phyloP scores from a whole-genome alignment of 92 coral and sea anemone species.

The Bergia sp. region DNA sequence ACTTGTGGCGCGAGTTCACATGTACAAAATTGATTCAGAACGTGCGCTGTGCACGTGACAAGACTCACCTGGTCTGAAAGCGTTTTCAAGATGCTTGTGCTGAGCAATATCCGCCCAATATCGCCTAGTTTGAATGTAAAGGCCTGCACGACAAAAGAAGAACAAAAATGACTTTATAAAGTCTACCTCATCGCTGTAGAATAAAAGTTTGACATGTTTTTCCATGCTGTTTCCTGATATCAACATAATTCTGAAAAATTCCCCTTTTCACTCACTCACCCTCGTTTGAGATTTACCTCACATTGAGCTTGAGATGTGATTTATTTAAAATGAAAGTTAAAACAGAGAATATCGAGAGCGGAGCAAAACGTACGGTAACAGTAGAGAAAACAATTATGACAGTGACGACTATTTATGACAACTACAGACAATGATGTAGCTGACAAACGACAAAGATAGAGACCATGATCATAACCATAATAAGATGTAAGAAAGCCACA shows the following conservation, averaged over 20 bases:
- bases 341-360: no score
- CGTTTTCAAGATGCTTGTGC: slow-evolving; percentile 78
- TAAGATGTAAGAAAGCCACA: no score
- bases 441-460: no score
- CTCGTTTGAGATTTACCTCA: not conserved
- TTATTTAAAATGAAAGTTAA: no score
- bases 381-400: no score
- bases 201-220: not conserved
- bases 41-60: not conserved
- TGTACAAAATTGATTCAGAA: not conserved
- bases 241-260: not conserved
- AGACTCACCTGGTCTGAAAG: slow-evolving; percentile 84
- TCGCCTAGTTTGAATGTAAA: slow-evolving; percentile 91
- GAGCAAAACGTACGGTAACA: no score
- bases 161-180: not conserved
- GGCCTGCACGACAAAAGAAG: slow-evolving; percentile 61
- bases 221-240: not conserved
- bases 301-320: not conserved
- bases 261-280: not conserved
- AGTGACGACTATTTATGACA: no score
- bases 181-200: not conserved
- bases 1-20: not conserved
- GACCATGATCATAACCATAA: no score
- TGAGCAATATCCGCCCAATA: slow-evolving; percentile 83
- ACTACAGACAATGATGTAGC: no score